Evolutionary conservation across 2,888 invertebrate species (phyloP).

Genomic region (Pristionchus fissidentatus): DNA sequence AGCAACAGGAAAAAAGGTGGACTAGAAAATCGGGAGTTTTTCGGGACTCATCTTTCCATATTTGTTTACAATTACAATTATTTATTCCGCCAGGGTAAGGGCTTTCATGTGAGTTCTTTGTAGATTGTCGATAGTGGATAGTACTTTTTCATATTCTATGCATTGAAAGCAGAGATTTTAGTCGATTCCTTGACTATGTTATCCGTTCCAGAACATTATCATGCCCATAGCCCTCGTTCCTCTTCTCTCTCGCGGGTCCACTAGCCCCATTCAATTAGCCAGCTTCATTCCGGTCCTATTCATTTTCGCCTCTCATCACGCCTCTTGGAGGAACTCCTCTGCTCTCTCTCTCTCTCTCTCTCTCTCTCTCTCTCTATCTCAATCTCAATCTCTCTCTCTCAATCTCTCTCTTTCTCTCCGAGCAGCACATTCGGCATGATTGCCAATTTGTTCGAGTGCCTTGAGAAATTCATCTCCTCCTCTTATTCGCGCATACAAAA

Average conservation of each 20-base stretch:
- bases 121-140: too few relatives aligned
- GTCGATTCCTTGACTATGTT: too few relatives aligned
- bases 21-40: too few relatives aligned
- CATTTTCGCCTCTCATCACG: conserved; percentile 35
- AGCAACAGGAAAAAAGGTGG: too few relatives aligned
- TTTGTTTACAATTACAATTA: too few relatives aligned
- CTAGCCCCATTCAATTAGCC: neutral
- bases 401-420: neutral
- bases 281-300: conserved; percentile 37
- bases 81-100: too few relatives aligned
- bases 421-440: conserved; percentile 35
- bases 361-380: neutral
- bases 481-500: neutral
- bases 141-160: too few relatives aligned
- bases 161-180: too few relatives aligned
- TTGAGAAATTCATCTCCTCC: neutral
- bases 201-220: too few relatives aligned
- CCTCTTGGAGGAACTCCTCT: neutral
- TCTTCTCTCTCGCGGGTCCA: neutral
- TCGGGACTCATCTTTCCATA: too few relatives aligned
- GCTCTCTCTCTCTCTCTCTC: neutral
- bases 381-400: neutral
- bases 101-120: too few relatives aligned
- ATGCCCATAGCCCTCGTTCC: too few relatives aligned
- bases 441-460: conserved; percentile 39